These are phyloP conservation scores for Albula glossodonta DNA, from an alignment of 2,113 vertebrate genomes.

Conservation along the genomic window DNA sequence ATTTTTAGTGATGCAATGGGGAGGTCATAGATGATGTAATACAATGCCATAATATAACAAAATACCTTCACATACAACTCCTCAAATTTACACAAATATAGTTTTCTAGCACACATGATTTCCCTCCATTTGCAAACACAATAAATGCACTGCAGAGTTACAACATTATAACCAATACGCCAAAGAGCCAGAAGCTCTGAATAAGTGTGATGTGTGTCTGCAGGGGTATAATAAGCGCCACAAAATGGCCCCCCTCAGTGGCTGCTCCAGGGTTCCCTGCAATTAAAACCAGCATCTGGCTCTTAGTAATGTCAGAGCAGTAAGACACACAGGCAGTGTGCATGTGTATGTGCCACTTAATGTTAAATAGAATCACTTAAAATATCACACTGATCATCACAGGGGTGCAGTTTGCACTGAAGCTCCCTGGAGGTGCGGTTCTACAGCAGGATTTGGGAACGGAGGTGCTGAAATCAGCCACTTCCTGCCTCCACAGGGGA, in stretches of 20 bases:
- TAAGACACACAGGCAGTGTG: not conserved
- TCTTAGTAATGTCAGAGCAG: not conserved
- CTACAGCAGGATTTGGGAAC: not conserved
- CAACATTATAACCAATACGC: not conserved
- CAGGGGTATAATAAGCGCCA: not conserved
- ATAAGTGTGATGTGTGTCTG: not conserved
- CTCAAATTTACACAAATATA: too few relatives aligned
- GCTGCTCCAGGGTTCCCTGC: not conserved
- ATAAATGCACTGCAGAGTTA: not conserved
- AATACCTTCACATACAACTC: too few relatives aligned
- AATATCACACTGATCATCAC: not conserved
- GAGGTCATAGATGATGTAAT: too few relatives aligned
- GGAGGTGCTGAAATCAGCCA: not conserved
- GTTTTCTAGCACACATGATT: not conserved
- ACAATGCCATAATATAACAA: too few relatives aligned
- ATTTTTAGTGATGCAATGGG: too few relatives aligned
- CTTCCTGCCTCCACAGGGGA: not conserved
- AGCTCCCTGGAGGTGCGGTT: not conserved
- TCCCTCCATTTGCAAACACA: not conserved
- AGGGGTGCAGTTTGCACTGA: not conserved
- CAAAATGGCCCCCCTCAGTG: not conserved
- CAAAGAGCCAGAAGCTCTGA: not conserved
- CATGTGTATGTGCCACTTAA: not conserved
- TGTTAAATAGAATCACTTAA: not conserved
- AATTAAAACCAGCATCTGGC: not conserved